phyloP scores from a whole-genome alignment of 2,888 invertebrate species.

The Hipparchia sbordonii region DNA sequence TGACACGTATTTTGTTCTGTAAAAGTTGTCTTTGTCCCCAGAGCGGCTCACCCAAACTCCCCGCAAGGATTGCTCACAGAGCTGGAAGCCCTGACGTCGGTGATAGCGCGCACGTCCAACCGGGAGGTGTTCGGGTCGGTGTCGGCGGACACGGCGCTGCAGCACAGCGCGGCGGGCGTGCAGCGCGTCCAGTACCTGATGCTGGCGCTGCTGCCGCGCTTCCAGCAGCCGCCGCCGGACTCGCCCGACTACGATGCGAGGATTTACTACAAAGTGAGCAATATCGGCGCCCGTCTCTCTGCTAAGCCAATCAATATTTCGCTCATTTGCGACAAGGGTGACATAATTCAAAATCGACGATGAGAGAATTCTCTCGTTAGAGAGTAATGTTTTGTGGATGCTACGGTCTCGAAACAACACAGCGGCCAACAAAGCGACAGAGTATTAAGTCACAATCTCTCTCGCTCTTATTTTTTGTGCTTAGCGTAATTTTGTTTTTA shows the following conservation, averaged over 20 bases:
- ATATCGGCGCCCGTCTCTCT: too few species aligned
- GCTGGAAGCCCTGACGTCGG: slow-evolving; percentile 89
- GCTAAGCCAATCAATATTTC: too few species aligned
- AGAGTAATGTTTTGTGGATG: too few species aligned
- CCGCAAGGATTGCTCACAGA: slow-evolving; percentile 87
- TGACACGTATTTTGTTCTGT: too few species aligned
- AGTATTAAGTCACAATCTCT: too few species aligned
- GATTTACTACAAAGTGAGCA: slow-evolving; percentile 62
- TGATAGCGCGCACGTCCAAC: slow-evolving; percentile 87
- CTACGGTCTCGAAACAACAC: too few species aligned
- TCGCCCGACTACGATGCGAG: slow-evolving; percentile 46
- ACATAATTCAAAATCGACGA: too few species aligned
- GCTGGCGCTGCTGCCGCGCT: slow-evolving; percentile 88
- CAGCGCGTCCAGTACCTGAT: slow-evolving; percentile 88
- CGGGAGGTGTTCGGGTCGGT: slow-evolving; percentile 66
- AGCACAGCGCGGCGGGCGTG: slow-evolving; percentile 81
- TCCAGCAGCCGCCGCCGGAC: slow-evolving; percentile 71
- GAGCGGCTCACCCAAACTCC: slow-evolving; percentile 82
- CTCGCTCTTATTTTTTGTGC: too few species aligned
- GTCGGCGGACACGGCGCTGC: slow-evolving; percentile 62
- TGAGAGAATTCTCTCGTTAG: too few species aligned
- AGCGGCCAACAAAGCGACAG: too few species aligned
- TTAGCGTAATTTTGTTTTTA: too few species aligned
- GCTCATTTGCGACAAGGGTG: too few species aligned
- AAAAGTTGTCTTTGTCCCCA: slow-evolving; percentile 37